Evolutionary conservation across 1,140 invertebrate genomes (phyloP), one percentile per base, ranked within the genome.

Genomic region (Drosophila guanche): DNA sequence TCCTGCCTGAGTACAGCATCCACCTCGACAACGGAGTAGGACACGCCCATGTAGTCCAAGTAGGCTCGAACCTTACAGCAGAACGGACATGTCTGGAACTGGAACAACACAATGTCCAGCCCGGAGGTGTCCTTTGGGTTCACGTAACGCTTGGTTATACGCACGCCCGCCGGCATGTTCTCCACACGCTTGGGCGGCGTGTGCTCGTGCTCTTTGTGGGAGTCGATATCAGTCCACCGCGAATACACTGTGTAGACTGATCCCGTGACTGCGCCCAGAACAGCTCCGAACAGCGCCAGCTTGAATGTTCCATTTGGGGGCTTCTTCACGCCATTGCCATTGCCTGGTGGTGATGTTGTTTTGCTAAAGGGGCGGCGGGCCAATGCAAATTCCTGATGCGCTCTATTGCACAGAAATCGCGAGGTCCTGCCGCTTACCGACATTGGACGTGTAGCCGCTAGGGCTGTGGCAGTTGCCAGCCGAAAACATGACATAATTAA

Each of bases 21-120:
- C 0, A 99, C 99, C 94, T 99, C 99, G 12, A 99, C 95, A 12
- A 99, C 93, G 88, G 99, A 95, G 92, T 99, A 99, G 0, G 97
- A 97, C 53, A 99, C 94, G 4, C 98, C 98, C 92, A 96, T 95
- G 85, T 96, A 98, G 92, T 99, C 98, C 3, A 99, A 92, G 91
- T 97, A 97, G 14, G 97, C 95, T 67, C 99, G 94, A 0, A 99
- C 97, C 94, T 99, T 99, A 89, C 98, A 99, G 92, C 99, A 99
- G 92, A 99, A 99, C 29, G 99, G 99, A 92, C 98, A 99, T 3
- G 97, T 98, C 85, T 98, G 96, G 91, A 98, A 99, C 93, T 99
- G 98, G 91, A 96, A 99, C 22, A 99, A 92, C 1, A 96, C 96
- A 14, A 99, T 91, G 77, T 98, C 95, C 47, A 99, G 92, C 8